Evolutionary conservation across 1,140 invertebrate genomes (phyloP).

Genomic region (Eupeodes corollae): DNA sequence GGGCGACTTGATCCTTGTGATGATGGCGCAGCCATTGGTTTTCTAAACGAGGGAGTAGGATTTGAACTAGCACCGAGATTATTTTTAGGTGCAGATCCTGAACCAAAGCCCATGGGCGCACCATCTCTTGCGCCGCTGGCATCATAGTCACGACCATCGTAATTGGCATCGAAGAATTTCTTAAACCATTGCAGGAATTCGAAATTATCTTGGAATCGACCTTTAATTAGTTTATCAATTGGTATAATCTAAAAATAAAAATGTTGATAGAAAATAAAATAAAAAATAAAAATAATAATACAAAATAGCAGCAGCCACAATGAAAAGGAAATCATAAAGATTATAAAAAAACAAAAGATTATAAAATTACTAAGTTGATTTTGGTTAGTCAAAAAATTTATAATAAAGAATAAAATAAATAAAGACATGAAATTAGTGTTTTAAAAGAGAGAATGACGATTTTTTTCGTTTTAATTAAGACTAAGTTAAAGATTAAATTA

Average conservation of each 20-base stretch:
- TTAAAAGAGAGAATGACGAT: not conserved
- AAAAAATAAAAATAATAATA: slow-evolving; percentile 38
- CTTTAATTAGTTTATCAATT: slow-evolving; percentile 84
- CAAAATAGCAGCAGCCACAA: not conserved
- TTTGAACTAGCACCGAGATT: slow-evolving; percentile 40
- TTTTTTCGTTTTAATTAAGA: too few species aligned
- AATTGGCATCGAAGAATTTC: slow-evolving; percentile 98
- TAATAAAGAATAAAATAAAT: slow-evolving; percentile 7
- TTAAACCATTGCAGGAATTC: slow-evolving; percentile 99
- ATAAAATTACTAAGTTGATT: slow-evolving; percentile 11
- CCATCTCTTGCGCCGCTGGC: slow-evolving; percentile 73
- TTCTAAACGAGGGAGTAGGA: slow-evolving; percentile 19
- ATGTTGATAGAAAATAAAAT: slow-evolving; percentile 36
- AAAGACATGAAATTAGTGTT: not conserved
- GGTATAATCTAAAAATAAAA: slow-evolving; percentile 66
- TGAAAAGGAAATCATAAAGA: slow-evolving; percentile 4
- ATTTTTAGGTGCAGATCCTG: slow-evolving; percentile 39
- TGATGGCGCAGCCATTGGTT: slow-evolving; percentile 23
- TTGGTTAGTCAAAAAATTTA: slow-evolving; percentile 9
- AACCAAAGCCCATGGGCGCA: slow-evolving; percentile 60
- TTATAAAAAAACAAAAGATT: slow-evolving; percentile 10
- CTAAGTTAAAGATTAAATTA: too few species aligned
- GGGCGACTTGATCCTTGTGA: slow-evolving; percentile 41
- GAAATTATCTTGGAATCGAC: slow-evolving; percentile 96
- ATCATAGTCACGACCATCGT: slow-evolving; percentile 85